These are phyloP conservation scores for Pygoscelis adeliae DNA, from an alignment of 2,113 vertebrate genomes.

Conservation along the genomic window DNA sequence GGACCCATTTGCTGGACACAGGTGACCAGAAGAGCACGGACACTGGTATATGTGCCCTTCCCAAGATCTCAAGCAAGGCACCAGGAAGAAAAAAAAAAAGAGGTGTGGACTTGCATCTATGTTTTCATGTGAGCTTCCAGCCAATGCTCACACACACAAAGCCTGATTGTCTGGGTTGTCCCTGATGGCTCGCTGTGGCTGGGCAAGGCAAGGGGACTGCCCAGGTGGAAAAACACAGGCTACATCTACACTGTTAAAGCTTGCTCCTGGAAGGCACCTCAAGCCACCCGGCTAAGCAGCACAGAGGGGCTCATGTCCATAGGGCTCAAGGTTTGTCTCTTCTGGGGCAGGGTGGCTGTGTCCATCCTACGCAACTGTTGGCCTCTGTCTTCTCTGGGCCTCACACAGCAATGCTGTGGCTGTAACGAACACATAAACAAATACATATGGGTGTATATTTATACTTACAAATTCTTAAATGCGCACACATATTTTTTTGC, in stretches of 20 bases:
- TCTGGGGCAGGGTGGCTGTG: neutral
- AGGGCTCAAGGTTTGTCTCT: neutral
- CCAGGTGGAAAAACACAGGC: neutral
- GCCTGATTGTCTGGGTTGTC: no score
- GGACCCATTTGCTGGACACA: neutral
- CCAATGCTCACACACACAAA: neutral
- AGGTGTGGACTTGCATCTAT: no score
- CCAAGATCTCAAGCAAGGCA: neutral
- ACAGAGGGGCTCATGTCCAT: neutral
- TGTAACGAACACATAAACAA: neutral
- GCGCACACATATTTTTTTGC: neutral
- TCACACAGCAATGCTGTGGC: neutral
- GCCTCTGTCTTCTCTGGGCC: neutral
- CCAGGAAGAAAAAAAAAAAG: no score
- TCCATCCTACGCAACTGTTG: neutral
- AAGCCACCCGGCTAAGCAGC: neutral
- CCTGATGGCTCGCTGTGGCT: neutral
- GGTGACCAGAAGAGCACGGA: neutral
- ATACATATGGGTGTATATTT: neutral
- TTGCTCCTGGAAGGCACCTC: neutral
- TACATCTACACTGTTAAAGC: neutral
- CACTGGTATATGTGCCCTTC: fast-evolving
- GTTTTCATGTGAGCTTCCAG: neutral
- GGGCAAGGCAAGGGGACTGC: neutral
- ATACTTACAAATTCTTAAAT: neutral